Conservation (phyloP, 2,888 invertebrate species). For the Erebia epiphron region DNA sequence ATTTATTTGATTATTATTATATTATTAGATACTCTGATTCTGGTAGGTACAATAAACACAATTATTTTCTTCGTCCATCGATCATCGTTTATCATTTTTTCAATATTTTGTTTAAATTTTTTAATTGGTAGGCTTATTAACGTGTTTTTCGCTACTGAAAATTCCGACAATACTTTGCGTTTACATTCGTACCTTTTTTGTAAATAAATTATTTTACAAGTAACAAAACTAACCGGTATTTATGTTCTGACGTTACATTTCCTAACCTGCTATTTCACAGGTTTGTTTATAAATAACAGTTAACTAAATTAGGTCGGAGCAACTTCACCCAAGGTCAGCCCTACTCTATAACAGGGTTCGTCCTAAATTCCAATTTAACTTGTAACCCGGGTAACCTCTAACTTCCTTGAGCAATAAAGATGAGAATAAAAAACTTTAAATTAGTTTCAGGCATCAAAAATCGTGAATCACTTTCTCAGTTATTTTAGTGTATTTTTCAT, state of each 20-base stretch:
- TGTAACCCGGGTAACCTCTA: conserved; percentile 15
- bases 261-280: neutral
- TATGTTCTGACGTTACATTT: neutral
- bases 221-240: neutral
- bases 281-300: conserved; percentile 19
- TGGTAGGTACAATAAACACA: no score
- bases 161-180: no score
- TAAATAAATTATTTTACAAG: neutral
- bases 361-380: conserved; percentile 29
- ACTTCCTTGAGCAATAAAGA: conserved; percentile 18
- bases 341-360: neutral
- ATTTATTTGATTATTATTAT: no score
- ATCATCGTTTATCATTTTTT: no score
- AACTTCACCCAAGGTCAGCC: conserved; percentile 12
- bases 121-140: neutral
- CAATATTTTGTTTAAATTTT: no score
- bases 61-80: no score
- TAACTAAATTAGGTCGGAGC: conserved; percentile 22
- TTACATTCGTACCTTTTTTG: no score
- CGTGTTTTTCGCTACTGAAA: no score
- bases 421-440: conserved; percentile 19
- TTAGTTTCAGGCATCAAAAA: neutral
- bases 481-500: neutral
- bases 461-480: neutral
- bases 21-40: no score